Conservation (phyloP, 2,797 vertebrate species). For the Tragopan temminckii region DNA sequence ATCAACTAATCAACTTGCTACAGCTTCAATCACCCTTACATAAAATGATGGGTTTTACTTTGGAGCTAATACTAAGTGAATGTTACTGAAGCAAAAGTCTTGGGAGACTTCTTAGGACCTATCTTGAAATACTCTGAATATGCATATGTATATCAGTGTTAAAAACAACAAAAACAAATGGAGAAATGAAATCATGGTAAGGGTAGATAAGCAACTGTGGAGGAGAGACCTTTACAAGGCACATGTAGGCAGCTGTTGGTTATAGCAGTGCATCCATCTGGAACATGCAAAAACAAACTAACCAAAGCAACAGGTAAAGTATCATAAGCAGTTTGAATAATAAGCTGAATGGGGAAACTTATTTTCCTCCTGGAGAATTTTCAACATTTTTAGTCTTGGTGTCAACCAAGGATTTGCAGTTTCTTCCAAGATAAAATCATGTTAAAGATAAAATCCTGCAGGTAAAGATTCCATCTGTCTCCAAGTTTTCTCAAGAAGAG, state of each 20-base stretch:
- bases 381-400: background rate
- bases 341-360: background rate
- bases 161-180: background rate
- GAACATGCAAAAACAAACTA: background rate
- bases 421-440: background rate
- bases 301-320: background rate
- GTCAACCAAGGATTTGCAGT: background rate
- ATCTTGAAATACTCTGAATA: background rate
- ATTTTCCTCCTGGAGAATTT: background rate
- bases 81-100: background rate
- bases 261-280: background rate
- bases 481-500: background rate
- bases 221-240: background rate
- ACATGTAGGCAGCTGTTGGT: background rate
- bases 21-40: background rate
- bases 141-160: background rate
- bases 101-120: background rate
- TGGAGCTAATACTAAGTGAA: background rate
- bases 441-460: background rate
- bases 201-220: background rate
- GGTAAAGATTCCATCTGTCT: background rate
- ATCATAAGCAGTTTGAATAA: background rate
- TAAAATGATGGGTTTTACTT: background rate
- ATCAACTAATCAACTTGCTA: background rate
- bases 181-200: background rate